These are phyloP conservation scores for Cathartes aura DNA, from an alignment of 2,113 vertebrate species.

Conservation along the genomic window DNA sequence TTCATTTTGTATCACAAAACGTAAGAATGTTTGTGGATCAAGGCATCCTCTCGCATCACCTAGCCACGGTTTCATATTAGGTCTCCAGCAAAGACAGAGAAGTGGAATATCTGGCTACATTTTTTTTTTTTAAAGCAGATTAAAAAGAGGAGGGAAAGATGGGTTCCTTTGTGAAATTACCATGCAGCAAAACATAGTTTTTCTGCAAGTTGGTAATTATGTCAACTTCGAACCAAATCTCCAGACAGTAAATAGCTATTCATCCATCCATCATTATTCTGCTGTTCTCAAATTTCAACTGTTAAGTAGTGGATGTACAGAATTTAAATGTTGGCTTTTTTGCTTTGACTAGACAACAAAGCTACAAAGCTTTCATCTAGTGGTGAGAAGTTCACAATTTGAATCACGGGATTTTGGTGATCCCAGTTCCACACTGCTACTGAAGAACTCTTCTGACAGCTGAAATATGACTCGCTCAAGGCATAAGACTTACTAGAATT, in stretches of 20 bases:
- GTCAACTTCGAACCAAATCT: background rate
- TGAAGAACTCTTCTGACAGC: background rate
- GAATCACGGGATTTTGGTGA: background rate
- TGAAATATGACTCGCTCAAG: background rate
- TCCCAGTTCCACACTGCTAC: background rate
- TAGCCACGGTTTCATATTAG: background rate
- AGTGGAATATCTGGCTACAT: background rate
- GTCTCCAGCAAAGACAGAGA: background rate
- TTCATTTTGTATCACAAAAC: background rate
- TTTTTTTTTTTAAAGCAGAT: background rate
- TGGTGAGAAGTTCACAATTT: background rate
- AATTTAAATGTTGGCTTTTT: background rate
- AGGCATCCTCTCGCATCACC: background rate
- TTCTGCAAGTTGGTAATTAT: background rate
- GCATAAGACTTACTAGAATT: background rate
- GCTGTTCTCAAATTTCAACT: background rate
- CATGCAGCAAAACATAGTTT: background rate
- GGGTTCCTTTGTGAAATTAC: background rate
- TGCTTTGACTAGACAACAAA: background rate
- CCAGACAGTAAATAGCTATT: background rate
- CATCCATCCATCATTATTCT: background rate
- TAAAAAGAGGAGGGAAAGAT: background rate
- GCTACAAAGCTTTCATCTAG: background rate
- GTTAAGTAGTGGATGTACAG: background rate
- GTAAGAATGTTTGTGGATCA: accelerated